Evolutionary conservation across 2,888 invertebrate genomes (phyloP), one percentile per base, ranked within the genome.

Genomic region (Graphium colonna): DNA sequence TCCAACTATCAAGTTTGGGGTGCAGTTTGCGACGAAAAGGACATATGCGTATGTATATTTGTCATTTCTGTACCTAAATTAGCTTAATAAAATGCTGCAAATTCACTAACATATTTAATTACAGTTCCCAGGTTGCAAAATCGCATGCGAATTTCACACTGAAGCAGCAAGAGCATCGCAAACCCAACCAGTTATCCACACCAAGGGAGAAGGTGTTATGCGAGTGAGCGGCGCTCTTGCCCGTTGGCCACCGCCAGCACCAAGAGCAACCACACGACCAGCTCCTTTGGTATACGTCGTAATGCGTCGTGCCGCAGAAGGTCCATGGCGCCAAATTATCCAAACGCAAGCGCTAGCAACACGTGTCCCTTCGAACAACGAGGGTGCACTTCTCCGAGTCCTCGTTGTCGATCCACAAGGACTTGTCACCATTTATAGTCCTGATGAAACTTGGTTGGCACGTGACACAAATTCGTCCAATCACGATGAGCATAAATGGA

Each of bases 1-100:
- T 93, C 93, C 42, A 93, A 94, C 82, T 94, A 92, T 78, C 92
- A 92, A 83, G 91, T 93, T 39, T 94, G 94, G 94, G 93, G 93
- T 45, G 92, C 93, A 59, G 92, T 93, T 75, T 94, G 94, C 76
- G 91, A 92, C 65, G 93, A 93, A 67, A 92, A 92, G 71, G 93
- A 93, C 72, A 93, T 93, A 77, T 94, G 94, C 77, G 94, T 94
- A 91, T 93, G 94, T 94, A 75, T 67, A 43, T 5, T 26, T 9
- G 15, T 21, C 39, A 41, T 8, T n/a, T 41, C n/a, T n/a, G n/a
- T 36, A 15, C 31, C 26, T 21, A 9, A 15, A n/a, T 16, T 21
- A 28, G 13, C 7, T 12, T 21, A 26, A 41, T 16, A 42, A 12
- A 40, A 36, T 4, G 3, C 17, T 9, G 36, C 17, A 16, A 17